phyloP scores from a whole-genome alignment of 1,140 invertebrate species.

The Archivesica marissinica region DNA sequence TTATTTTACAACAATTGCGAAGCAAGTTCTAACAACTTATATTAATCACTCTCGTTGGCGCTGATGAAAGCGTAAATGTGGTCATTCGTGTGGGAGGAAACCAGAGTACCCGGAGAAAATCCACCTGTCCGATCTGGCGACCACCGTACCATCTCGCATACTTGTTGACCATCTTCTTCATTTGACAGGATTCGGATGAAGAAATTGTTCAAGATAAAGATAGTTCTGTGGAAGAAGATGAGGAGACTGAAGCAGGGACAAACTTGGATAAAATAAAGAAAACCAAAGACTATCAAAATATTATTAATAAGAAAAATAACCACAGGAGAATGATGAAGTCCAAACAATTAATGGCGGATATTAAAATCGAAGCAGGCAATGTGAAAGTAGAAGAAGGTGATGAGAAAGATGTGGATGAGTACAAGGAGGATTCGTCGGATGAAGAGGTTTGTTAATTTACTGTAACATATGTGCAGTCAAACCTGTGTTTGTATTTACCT shows the following conservation, averaged over 20 bases:
- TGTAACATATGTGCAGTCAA: background rate
- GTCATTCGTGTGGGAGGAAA: no score
- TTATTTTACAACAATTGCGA: no score
- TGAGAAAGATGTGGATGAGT: conserved; percentile 86
- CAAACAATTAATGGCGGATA: background rate
- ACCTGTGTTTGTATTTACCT: background rate
- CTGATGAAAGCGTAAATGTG: no score
- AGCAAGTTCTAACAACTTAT: no score
- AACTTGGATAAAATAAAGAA: background rate
- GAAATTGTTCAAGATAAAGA: no score
- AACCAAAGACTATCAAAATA: background rate
- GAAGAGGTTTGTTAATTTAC: conserved; percentile 88
- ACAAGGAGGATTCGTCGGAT: conserved; percentile 92
- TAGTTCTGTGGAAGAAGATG: conserved; percentile 19
- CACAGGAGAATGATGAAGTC: conserved; percentile 36
- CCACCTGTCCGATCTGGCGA: no score
- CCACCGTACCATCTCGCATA: no score
- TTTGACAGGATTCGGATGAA: background rate
- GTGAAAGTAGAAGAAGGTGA: conserved; percentile 13
- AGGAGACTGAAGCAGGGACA: background rate
- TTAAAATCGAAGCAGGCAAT: background rate
- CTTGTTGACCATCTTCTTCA: no score
- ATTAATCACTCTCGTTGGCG: no score
- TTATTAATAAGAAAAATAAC: conserved; percentile 45
- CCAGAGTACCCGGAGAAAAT: no score